A percentile compares a stretch with the other conserved stretches of the same genome.
Conservation (phyloP, 2,888 invertebrate genomes). For the Meliscaeva auricollis region DNA sequence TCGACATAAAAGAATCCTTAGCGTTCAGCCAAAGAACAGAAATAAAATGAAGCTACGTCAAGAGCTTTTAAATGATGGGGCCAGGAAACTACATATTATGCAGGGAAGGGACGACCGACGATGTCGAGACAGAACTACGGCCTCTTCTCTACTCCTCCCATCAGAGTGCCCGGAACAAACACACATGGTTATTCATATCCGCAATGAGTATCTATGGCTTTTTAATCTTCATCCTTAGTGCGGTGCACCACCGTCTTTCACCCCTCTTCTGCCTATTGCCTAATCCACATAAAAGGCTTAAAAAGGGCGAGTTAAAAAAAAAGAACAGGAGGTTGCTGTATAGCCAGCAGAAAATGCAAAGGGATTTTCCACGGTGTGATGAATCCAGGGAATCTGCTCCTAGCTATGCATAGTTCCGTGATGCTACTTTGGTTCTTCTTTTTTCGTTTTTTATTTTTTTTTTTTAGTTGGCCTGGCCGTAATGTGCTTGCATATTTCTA, state of each 20-base stretch:
- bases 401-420: conserved; percentile 63
- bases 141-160: neutral
- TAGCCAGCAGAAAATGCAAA: conserved; percentile 48
- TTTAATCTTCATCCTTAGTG: conserved; percentile 75
- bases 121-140: conserved; percentile 56
- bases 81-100: neutral
- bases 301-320: conserved; percentile 39
- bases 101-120: conserved; percentile 5
- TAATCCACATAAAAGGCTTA: conserved; percentile 64
- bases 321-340: neutral
- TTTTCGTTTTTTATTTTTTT: neutral
- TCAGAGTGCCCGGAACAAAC: conserved; percentile 15
- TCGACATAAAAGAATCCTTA: conserved; percentile 39
- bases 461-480: conserved; percentile 37
- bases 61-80: conserved; percentile 15
- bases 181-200: conserved; percentile 62
- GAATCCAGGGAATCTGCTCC: conserved; percentile 73
- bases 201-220: conserved; percentile 73
- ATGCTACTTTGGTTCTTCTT: conserved; percentile 39
- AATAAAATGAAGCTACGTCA: conserved; percentile 5
- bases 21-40: conserved; percentile 10
- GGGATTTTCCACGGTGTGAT: conserved; percentile 75
- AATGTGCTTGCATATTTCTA: conserved; percentile 72
- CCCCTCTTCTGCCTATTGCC: conserved; percentile 14
- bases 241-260: conserved; percentile 50